phyloP scores from a whole-genome alignment of 2,888 invertebrate species.

The Clanis bilineata region DNA sequence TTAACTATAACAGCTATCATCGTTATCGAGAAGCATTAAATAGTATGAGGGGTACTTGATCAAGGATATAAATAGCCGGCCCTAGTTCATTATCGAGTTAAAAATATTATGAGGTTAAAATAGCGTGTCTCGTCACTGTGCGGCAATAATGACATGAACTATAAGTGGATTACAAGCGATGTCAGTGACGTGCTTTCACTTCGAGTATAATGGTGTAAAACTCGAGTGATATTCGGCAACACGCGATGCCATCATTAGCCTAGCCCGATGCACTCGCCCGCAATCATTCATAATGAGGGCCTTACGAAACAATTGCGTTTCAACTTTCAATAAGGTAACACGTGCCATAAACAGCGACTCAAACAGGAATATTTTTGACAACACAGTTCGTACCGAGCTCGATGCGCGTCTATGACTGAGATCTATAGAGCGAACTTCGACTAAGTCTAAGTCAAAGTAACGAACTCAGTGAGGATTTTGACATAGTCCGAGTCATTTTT shows the following conservation, averaged over 20 bases:
- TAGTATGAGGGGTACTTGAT: too few relatives aligned
- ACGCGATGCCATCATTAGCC: conserved; percentile 62
- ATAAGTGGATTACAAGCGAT: conserved; percentile 67
- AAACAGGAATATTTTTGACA: too few relatives aligned
- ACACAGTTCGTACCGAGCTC: too few relatives aligned
- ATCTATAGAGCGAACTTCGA: too few relatives aligned
- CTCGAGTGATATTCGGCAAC: conserved; percentile 58
- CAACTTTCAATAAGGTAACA: not conserved
- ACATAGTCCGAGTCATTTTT: too few relatives aligned
- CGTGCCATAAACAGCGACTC: too few relatives aligned
- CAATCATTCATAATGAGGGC: not conserved
- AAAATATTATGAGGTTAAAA: conserved; percentile 37
- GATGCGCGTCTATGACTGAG: too few relatives aligned
- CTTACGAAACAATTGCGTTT: not conserved
- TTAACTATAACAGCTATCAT: too few relatives aligned
- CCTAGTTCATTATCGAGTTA: conserved; percentile 25
- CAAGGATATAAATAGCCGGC: conserved; percentile 3
- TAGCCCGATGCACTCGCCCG: conserved; percentile 39
- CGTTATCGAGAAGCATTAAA: too few relatives aligned
- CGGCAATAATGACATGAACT: conserved; percentile 45
- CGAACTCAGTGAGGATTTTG: too few relatives aligned
- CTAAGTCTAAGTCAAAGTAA: too few relatives aligned
- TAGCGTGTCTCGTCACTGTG: conserved; percentile 35
- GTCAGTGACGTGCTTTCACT: conserved; percentile 61
- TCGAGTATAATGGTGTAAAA: conserved; percentile 52